These are phyloP conservation scores for Dryobates pubescens DNA, from an alignment of 2,797 vertebrate species.

Conservation along the genomic window DNA sequence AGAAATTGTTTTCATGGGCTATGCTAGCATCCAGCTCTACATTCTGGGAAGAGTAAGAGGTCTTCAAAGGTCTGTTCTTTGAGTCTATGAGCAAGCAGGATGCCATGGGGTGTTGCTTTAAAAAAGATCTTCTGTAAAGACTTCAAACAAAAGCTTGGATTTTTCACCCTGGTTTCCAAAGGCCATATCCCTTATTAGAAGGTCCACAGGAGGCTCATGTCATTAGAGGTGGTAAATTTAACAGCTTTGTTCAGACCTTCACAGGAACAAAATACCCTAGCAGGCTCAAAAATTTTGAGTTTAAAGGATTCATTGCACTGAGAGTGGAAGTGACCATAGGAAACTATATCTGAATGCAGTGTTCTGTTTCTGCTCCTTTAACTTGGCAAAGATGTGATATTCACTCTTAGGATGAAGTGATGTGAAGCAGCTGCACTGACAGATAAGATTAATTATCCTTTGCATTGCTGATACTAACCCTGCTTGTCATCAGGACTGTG, in stretches of 20 bases:
- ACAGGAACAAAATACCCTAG: background rate
- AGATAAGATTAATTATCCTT: slow-evolving; percentile 71
- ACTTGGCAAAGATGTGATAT: slow-evolving; percentile 30
- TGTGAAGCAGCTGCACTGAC: slow-evolving; percentile 66
- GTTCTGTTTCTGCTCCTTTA: slow-evolving; percentile 26
- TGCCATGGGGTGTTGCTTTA: background rate
- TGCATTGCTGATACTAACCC: slow-evolving; percentile 53
- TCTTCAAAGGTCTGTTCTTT: background rate
- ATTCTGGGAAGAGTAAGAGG: background rate
- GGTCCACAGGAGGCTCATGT: background rate
- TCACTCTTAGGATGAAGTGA: slow-evolving; percentile 63
- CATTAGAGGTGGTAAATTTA: background rate
- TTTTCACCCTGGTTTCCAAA: background rate
- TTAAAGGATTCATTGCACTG: background rate
- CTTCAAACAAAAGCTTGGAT: background rate
- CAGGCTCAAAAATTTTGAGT: background rate
- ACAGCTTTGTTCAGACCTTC: background rate
- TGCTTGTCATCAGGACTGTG: slow-evolving; percentile 14
- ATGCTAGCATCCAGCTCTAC: background rate
- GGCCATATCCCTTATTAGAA: background rate
- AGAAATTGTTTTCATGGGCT: background rate
- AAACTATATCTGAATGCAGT: background rate
- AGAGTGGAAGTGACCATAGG: background rate
- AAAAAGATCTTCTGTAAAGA: background rate
- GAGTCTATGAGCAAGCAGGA: background rate